Percentiles rank a stretch among this genome's conserved stretches.
These are phyloP conservation scores for Antennarius striatus DNA, from an alignment of 2,113 vertebrate species.

Conservation along the genomic window DNA sequence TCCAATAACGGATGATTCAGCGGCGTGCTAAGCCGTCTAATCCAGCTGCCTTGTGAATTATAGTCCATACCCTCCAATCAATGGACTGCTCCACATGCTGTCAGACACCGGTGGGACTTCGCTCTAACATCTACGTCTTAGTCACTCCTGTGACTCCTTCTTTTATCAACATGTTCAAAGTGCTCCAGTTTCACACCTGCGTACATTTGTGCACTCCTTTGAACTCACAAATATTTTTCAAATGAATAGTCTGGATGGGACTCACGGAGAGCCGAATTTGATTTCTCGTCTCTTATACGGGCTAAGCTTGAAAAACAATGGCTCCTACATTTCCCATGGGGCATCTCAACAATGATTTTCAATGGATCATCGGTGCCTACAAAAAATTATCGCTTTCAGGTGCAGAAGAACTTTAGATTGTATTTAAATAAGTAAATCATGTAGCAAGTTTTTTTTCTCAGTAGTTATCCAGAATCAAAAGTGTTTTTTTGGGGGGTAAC, in stretches of 20 bases:
- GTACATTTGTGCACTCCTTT: neutral
- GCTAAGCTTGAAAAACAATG: neutral
- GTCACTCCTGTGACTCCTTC: neutral
- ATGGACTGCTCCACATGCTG: constrained; percentile 26
- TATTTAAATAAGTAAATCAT: too few species aligned
- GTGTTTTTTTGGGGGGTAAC: neutral
- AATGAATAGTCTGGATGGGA: neutral
- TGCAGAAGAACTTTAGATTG: too few species aligned
- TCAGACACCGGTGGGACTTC: constrained; percentile 11
- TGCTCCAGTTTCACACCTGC: too few species aligned
- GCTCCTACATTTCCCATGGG: neutral
- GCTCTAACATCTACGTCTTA: neutral
- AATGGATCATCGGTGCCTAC: neutral
- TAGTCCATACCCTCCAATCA: constrained; percentile 53
- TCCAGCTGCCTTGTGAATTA: constrained; percentile 55
- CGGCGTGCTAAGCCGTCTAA: constrained; percentile 40
- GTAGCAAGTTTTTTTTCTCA: neutral
- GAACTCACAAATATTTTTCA: neutral
- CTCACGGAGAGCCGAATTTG: too few species aligned
- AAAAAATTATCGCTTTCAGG: neutral
- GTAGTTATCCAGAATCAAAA: constrained; percentile 3
- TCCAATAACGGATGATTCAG: constrained; percentile 60
- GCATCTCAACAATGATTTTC: neutral
- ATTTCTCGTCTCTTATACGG: too few species aligned
- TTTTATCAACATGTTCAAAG: neutral